Base-by-base conservation (phyloP, 2,797 vertebrate species). In the Nyctalus aviator region DNA sequence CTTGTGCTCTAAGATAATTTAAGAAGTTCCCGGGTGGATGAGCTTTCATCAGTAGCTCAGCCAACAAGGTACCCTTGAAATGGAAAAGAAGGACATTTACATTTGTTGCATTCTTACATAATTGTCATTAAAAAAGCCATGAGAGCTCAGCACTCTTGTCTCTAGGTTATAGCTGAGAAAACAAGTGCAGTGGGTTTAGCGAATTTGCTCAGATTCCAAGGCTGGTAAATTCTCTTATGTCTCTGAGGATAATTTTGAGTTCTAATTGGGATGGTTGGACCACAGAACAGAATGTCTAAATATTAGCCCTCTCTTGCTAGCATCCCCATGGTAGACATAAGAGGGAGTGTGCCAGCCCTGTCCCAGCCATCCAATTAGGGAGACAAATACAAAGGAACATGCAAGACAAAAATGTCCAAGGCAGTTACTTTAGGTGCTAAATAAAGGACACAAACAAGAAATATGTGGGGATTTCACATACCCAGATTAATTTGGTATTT, bases 241-340 rank as follows among this genome's bases (percentile, higher is more conserved):
- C n/a, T n/a, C 13, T 35, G 79, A 94, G 48, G 88, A 86, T 25
- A 91, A 91, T 88, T 81, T 64, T 85, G 69, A 59, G n/a, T 48
- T 93, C 72, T 78, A 32, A 69, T 85, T 69, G n/a, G 32, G 15
- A 50, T 32, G 32, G 18, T 14, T 73, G 35, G 30, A 71, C 64
- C 48, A 44, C 55, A 88, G 87, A 68, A 46, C 46, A 79, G 53
- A 10, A 48, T 66, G 55, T 78, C 37, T 73, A 85, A 85, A 64
- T 88, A 64, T 44, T 37, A 78, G 44, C 8, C 17, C 25, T 89
- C 69, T 78, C 14, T 0, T 41, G 62, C 13, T 48, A n/a, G 37
- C 13, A 48, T 37, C 14, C 18, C 12, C 25, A 8, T 13, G 11
- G 30, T 35, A 53, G 71, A 53, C 15, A 2, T 59, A 44, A 23